Evolutionary conservation across 2,113 vertebrate species (phyloP).

Genomic region (Axis porcinus): DNA sequence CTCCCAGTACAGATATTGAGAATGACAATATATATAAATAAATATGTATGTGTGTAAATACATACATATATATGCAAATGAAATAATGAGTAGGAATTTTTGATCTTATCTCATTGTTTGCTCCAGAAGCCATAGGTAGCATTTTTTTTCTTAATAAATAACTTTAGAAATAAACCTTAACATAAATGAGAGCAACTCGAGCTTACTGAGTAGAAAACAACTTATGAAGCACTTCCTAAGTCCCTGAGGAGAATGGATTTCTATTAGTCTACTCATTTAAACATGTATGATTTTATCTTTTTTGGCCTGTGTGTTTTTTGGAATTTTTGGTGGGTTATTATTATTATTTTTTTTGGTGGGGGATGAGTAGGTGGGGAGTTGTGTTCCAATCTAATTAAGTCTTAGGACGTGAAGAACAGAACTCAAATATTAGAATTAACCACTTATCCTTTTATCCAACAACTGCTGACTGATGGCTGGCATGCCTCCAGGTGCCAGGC

Average conservation of each 20-base stretch:
- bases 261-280: background rate
- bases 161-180: background rate
- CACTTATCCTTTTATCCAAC: background rate
- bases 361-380: background rate
- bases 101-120: background rate
- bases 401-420: background rate
- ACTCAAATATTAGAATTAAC: background rate
- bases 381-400: background rate
- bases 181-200: background rate
- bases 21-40: background rate
- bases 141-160: background rate
- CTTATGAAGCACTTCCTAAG: background rate
- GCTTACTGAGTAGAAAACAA: background rate
- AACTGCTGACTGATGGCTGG: too few relatives aligned
- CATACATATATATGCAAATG: background rate
- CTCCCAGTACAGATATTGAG: background rate
- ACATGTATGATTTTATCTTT: background rate
- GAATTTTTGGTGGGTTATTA: background rate
- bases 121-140: background rate
- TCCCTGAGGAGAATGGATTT: background rate
- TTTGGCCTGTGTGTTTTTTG: background rate
- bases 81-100: background rate
- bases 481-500: background rate
- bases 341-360: background rate
- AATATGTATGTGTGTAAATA: background rate